Evolutionary conservation across 2,113 vertebrate genomes (phyloP).

Genomic region (Mirounga angustirostris): DNA sequence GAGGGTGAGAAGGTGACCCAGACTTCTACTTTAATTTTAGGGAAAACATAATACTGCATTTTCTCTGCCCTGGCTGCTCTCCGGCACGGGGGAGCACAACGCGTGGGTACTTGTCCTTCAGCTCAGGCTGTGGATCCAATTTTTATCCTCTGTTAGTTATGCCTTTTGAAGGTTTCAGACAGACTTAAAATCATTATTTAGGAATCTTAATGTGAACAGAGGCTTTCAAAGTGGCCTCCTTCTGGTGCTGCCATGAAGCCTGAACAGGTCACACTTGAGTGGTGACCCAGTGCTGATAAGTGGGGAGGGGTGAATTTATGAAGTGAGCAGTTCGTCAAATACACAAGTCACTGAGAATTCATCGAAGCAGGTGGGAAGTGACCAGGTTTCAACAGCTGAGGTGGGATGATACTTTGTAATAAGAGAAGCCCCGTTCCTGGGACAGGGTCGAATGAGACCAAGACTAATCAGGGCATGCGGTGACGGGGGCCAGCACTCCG

Average conservation of each 20-base stretch:
- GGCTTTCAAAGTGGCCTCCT: not conserved
- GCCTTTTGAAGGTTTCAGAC: slow-evolving; percentile 17
- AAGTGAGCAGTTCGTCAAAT: slow-evolving; percentile 63
- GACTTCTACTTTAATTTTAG: not conserved
- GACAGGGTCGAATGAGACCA: slow-evolving; percentile 25
- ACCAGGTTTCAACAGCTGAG: slow-evolving; percentile 76
- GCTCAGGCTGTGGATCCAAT: not conserved
- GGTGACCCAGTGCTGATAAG: slow-evolving; percentile 54
- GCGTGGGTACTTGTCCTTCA: fast-evolving
- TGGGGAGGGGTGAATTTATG: slow-evolving; percentile 59
- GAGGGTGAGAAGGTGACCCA: not conserved
- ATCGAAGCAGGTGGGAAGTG: slow-evolving; percentile 67
- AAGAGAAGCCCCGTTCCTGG: slow-evolving; percentile 38
- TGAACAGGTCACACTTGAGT: not conserved
- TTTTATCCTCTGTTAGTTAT: not conserved
- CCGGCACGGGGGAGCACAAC: fast-evolving
- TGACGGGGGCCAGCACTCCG: not conserved
- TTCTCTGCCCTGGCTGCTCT: not conserved
- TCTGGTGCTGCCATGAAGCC: not conserved
- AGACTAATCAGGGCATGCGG: slow-evolving; percentile 46
- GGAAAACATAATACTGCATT: not conserved
- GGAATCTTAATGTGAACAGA: not conserved
- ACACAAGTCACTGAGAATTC: slow-evolving; percentile 60
- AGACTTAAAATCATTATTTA: not conserved
- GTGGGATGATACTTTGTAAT: slow-evolving; percentile 72